A percentile compares a stretch with the other conserved stretches of the same genome.
These are phyloP conservation scores for Eupeodes corollae DNA, from an alignment of 1,140 invertebrate genomes.

Conservation along the genomic window DNA sequence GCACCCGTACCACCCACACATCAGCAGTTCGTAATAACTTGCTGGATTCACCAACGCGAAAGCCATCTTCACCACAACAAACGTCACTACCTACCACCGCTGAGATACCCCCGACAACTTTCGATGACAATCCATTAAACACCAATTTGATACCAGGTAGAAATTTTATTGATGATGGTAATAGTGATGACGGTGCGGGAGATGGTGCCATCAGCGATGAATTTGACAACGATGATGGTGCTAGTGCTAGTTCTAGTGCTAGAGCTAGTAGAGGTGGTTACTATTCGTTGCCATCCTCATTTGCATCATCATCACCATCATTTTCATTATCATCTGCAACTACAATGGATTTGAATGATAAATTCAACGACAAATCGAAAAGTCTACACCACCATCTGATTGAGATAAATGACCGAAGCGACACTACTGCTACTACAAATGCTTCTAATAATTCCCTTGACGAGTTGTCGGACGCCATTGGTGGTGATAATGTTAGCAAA, in stretches of 20 bases:
- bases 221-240: neutral
- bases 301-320: neutral
- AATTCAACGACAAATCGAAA: slow-evolving; percentile 1
- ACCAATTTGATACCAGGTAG: slow-evolving; percentile 18
- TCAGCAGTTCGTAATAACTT: too few relatives aligned
- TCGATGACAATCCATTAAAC: slow-evolving; percentile 33
- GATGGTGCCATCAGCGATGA: neutral
- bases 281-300: neutral
- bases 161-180: slow-evolving; percentile 10
- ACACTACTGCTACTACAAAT: neutral
- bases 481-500: slow-evolving; percentile 1
- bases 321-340: slow-evolving; percentile 8
- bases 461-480: neutral
- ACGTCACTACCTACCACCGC: neutral
- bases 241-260: slow-evolving; percentile 1
- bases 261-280: neutral
- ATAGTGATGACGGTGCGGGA: neutral
- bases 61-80: neutral
- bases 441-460: neutral
- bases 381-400: slow-evolving; percentile 4
- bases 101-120: slow-evolving; percentile 2
- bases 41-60: slow-evolving; percentile 1
- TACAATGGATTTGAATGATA: slow-evolving; percentile 33
- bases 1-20: slow-evolving; percentile 15
- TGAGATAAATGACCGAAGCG: slow-evolving; percentile 8